Base-by-base conservation (phyloP, 2,797 vertebrate genomes). In the Gymnodraco acuticeps region DNA sequence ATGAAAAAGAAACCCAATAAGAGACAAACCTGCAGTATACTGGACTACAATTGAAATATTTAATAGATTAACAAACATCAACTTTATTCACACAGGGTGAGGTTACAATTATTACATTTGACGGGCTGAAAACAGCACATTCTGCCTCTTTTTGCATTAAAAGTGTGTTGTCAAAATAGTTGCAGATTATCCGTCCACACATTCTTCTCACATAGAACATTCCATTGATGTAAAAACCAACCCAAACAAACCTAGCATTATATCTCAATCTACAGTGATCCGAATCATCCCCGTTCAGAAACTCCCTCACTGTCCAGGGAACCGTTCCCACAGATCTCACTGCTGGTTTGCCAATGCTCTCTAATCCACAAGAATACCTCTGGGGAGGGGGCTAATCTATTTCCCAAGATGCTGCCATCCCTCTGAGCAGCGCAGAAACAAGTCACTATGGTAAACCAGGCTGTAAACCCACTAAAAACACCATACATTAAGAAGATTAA, bases 301-400 rank as follows among this genome's bases (percentile, higher is more conserved):
- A 55, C 50, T 20, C 16, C 51, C 42, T 31, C n/a, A 8, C 31
- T 75, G 48, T 56, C 58, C 2, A 2, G 82, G 66, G 71, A 84
- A 58, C 8, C 15, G 2, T 64, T 71, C 55, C 54, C 23, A 54
- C 17, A 65, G 19, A 59, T 62, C 31, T 73, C 43, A 62, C 33
- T 67, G 65, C 15, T 67, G 62, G 27, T 62, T 72, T 50, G 15
- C 23, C 38, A 46, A 73, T 69, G 50, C 52, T 62, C 56, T 58
- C 38, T 72, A 68, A 74, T 74, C 70, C 54, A 60, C 41, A 52
- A 31, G n/a, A 73, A 74, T 19, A 23, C 51, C 56, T 31, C n/a
- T 4, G 11, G 42, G 27, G 45, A 72, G 16, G 33, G 15, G 75
- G 41, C 31, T 41, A 20, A 43, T 58, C 2, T 50, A 62, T 61